Percentiles rank a stretch among this genome's conserved stretches.
Evolutionary conservation across 1,140 invertebrate species (phyloP).

Genomic region (Muscidifurax raptorellus): DNA sequence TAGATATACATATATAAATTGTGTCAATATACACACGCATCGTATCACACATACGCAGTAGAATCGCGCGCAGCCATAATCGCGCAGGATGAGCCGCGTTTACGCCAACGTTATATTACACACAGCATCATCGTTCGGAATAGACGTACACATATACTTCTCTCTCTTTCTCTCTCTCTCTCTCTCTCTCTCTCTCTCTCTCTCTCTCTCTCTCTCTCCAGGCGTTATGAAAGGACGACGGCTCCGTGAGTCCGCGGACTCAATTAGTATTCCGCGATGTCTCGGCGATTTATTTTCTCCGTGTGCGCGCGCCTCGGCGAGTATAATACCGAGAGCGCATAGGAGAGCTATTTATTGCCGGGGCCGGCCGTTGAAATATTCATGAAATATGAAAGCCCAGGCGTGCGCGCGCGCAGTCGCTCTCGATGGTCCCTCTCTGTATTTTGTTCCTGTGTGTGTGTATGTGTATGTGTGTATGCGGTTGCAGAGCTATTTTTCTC

Average conservation of each 20-base stretch:
- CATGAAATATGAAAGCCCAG: conserved; percentile 60
- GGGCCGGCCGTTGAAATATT: conserved; percentile 65
- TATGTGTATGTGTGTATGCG: not conserved
- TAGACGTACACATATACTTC: too few species aligned
- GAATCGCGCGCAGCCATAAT: not conserved
- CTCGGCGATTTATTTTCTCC: conserved; percentile 24
- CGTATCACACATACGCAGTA: too few species aligned
- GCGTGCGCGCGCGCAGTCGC: conserved; percentile 4
- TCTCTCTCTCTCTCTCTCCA: too few species aligned
- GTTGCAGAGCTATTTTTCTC: conserved; percentile 1
- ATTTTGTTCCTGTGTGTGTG: not conserved
- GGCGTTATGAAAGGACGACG: too few species aligned
- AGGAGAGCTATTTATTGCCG: conserved; percentile 62
- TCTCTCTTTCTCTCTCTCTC: too few species aligned
- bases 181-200: too few species aligned
- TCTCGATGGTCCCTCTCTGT: conserved; percentile 66
- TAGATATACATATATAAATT: too few species aligned
- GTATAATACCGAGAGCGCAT: conserved; percentile 52
- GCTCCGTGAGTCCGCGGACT: not conserved
- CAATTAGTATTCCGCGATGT: conserved; percentile 58
- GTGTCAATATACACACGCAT: too few species aligned
- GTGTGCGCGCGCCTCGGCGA: not conserved
- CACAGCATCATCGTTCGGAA: too few species aligned
- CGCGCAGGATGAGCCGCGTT: too few species aligned
- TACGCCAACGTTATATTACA: too few species aligned